Evolutionary conservation across 2,888 invertebrate species (phyloP).

Genomic region (Anoplius nigerrimus): DNA sequence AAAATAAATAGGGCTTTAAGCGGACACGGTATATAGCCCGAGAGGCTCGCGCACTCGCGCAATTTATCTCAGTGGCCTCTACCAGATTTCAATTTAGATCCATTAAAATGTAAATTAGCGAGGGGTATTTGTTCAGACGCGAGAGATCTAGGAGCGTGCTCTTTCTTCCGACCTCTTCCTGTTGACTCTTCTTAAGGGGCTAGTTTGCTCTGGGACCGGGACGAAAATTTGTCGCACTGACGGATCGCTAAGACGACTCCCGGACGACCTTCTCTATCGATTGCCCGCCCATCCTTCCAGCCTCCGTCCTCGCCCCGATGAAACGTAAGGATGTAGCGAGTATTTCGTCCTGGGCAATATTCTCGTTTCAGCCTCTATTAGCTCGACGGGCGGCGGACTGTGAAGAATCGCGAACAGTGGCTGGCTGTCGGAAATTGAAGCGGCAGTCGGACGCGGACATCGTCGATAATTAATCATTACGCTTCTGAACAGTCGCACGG

Average conservation of each 20-base stretch:
- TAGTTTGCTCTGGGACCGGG: constrained; percentile 10
- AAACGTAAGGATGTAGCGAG: neutral
- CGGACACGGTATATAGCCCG: constrained; percentile 38
- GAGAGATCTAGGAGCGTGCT: constrained; percentile 24
- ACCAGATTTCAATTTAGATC: constrained; percentile 67
- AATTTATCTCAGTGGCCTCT: constrained; percentile 51
- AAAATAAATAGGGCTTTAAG: constrained; percentile 50
- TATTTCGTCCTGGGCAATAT: no score
- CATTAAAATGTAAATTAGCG: constrained; percentile 65
- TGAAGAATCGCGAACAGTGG: no score
- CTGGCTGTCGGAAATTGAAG: no score
- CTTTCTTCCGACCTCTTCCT: constrained; percentile 38
- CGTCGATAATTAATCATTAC: no score
- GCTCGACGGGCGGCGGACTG: no score
- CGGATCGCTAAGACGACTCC: constrained; percentile 21
- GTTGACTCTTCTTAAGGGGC: constrained; percentile 24
- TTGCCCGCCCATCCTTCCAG: neutral
- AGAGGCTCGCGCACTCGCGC: constrained; percentile 6
- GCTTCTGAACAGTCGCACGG: no score
- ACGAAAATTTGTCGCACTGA: constrained; percentile 29
- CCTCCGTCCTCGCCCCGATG: neutral
- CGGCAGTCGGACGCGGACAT: no score
- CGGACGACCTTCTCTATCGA: constrained; percentile 25
- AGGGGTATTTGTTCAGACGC: constrained; percentile 53
- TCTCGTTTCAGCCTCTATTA: no score